Conservation (phyloP, 2,113 vertebrate species). For the Tursiops truncatus region DNA sequence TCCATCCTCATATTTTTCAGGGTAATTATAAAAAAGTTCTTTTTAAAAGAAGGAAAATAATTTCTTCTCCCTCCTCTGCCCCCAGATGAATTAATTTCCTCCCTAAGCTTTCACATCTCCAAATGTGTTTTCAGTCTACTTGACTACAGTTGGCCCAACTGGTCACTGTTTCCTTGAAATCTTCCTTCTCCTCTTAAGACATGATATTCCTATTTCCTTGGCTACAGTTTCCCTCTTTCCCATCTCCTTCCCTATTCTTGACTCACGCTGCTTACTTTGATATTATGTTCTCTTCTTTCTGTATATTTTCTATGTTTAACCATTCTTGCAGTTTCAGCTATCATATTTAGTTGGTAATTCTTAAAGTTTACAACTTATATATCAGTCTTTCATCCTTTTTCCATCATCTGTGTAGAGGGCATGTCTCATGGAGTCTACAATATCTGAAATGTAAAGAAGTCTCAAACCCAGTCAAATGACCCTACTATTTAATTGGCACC, state of each 20-base stretch:
- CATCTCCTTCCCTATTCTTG: neutral
- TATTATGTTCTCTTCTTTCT: neutral
- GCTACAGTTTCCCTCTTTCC: neutral
- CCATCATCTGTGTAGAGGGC: neutral
- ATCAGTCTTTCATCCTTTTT: neutral
- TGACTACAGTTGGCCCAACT: neutral
- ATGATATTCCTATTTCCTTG: neutral
- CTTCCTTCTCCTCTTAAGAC: neutral
- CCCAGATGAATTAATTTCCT: neutral
- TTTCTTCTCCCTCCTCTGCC: neutral
- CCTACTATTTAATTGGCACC: neutral
- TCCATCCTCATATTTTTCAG: neutral
- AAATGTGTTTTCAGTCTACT: neutral
- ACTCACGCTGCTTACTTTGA: neutral
- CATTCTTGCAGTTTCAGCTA: neutral
- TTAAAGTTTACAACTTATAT: neutral
- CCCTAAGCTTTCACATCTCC: neutral
- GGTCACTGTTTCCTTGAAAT: neutral
- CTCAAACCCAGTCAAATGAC: neutral
- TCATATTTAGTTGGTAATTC: neutral
- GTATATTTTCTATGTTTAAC: neutral
- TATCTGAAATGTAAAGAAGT: neutral
- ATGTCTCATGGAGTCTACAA: neutral
- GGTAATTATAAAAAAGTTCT: neutral
- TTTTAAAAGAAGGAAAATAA: neutral